Evolutionary conservation across 2,888 invertebrate species (phyloP), one percentile per base, ranked within the genome.

Genomic region (Drosophila fulvimacula): DNA sequence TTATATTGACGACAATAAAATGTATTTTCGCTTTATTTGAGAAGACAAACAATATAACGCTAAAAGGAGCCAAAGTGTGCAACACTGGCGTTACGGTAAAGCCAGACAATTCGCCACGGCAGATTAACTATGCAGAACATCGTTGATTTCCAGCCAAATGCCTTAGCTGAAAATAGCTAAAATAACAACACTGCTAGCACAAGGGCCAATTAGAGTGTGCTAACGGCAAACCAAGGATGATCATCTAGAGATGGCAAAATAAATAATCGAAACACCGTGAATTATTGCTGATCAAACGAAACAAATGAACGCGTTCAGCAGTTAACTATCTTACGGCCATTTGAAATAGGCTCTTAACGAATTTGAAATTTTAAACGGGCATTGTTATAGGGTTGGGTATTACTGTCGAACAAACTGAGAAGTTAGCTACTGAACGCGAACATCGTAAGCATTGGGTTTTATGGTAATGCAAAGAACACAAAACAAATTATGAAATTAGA

Each of bases 1-100:
- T 52, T 36, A 52, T 52, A 52, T 72, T 61, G 67, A 71, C 72
- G 32, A 73, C 55, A 53, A 17, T 10, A 21, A 7, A 11, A 38
- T 1, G 9, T 15, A 5, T 15, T 34, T 27, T 17, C 7, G 11
- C 13, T 36, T 61, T 30, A 36, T 36, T 46, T 15, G 10, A 36
- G 5, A 17, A n/a, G 7, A 4, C 4, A 21, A n/a, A 10, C n/a
- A 7, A 17, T 6, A 19, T 11, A 24, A 36, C 34, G n/a, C 7
- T 27, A 27, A 27, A 21, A 36, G 5, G 15, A n/a, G 51, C 51
- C 11, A 21, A 51, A 15, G 15, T 21, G 51, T n/a, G 5, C 49
- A 15, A 3, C 21, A 21, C 34, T 17, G 1, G 11, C 6, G 19
- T n/a, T n/a, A 48, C 48, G 48, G 49, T 49, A n/a, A 13, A 19